Evolutionary conservation across 1,140 invertebrate species (phyloP).

Genomic region (Bombus haemorrhoidalis): DNA sequence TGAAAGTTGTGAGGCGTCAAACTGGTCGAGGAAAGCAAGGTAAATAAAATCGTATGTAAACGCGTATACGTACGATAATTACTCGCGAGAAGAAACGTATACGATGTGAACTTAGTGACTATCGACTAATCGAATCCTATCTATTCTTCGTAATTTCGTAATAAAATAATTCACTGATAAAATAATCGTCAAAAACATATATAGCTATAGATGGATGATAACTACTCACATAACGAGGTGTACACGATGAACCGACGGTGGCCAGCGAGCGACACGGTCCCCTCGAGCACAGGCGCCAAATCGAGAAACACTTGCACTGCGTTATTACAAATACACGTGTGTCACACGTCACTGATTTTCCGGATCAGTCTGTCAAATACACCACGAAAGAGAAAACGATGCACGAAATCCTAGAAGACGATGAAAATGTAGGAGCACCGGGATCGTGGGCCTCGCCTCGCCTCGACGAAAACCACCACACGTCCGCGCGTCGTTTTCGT

Average conservation of each 20-base stretch:
- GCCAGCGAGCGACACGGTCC: constrained; percentile 15
- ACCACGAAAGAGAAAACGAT: constrained; percentile 22
- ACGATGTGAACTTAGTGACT: too few relatives aligned
- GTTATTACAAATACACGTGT: constrained; percentile 44
- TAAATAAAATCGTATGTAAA: too few relatives aligned
- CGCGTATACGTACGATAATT: too few relatives aligned
- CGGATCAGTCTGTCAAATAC: constrained; percentile 12
- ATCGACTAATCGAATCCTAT: too few relatives aligned
- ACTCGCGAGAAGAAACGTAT: fast-evolving
- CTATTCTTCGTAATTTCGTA: neutral
- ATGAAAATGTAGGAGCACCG: constrained; percentile 12
- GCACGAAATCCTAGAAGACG: neutral
- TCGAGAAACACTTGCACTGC: constrained; percentile 47
- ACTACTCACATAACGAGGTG: constrained; percentile 53
- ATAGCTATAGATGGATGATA: neutral
- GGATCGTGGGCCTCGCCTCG: constrained; percentile 39
- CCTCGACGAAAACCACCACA: constrained; percentile 38
- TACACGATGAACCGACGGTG: constrained; percentile 39
- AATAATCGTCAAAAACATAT: neutral
- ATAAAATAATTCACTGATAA: neutral
- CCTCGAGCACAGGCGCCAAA: neutral
- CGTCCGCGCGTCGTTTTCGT: constrained; percentile 29
- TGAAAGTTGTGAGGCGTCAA: too few relatives aligned
- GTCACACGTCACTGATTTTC: constrained; percentile 38
- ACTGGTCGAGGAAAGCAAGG: too few relatives aligned